Conservation (phyloP, 2,888 invertebrate genomes). For the Brenthis ino region DNA sequence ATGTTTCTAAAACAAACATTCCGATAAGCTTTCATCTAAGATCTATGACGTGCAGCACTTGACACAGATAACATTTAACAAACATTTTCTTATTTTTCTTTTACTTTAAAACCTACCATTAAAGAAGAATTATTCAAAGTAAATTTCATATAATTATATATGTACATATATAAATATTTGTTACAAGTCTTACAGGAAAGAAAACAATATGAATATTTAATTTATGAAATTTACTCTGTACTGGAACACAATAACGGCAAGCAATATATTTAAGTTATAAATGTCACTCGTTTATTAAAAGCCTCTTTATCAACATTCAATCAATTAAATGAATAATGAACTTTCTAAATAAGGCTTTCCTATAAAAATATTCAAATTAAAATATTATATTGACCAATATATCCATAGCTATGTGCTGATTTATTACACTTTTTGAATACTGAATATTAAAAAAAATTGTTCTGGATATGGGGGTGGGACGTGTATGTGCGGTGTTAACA, state of each 20-base stretch:
- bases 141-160: conserved; percentile 5
- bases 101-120: background rate
- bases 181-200: background rate
- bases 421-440: background rate
- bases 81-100: conserved; percentile 1
- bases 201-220: background rate
- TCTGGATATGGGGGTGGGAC: conserved; percentile 53
- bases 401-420: conserved; percentile 24
- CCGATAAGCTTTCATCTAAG: conserved; percentile 34
- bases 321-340: conserved; percentile 22
- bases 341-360: conserved; percentile 1
- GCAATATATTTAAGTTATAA: conserved; percentile 14
- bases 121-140: conserved; percentile 11
- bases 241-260: conserved; percentile 21
- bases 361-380: conserved; percentile 9
- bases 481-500: conserved; percentile 76
- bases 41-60: conserved; percentile 27
- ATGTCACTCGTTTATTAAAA: conserved; percentile 13
- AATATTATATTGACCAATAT: background rate
- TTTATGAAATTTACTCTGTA: conserved; percentile 18
- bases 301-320: conserved; percentile 18
- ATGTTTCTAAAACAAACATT: conserved; percentile 31
- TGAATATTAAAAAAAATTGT: conserved; percentile 54
- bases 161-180: background rate
- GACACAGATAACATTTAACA: conserved; percentile 21